Evolutionary conservation across 2,888 invertebrate species (phyloP).

Genomic region (Chrysotoxum bicinctum): DNA sequence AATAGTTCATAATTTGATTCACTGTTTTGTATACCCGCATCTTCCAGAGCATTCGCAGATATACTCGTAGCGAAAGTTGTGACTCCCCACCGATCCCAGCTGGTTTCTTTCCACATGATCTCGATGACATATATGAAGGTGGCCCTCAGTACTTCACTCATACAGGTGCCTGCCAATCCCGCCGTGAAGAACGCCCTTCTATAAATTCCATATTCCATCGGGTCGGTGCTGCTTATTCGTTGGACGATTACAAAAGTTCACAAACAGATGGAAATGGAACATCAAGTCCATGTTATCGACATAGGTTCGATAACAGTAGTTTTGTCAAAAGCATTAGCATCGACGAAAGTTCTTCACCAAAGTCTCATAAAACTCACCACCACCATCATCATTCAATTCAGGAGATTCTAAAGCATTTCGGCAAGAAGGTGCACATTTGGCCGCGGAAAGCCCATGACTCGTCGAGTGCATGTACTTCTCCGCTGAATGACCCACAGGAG

Average conservation of each 20-base stretch:
- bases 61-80: slow-evolving; percentile 75
- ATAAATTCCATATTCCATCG: slow-evolving; percentile 81
- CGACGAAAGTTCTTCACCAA: slow-evolving; percentile 75
- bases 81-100: slow-evolving; percentile 78
- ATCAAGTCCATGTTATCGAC: slow-evolving; percentile 71
- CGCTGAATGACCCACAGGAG: slow-evolving; percentile 83
- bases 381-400: slow-evolving; percentile 86
- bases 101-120: slow-evolving; percentile 81
- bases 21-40: not conserved
- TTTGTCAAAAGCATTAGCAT: slow-evolving; percentile 79
- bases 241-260: slow-evolving; percentile 78
- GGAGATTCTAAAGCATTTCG: slow-evolving; percentile 89
- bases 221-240: slow-evolving; percentile 78
- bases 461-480: slow-evolving; percentile 82
- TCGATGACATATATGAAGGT: slow-evolving; percentile 81
- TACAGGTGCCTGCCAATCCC: slow-evolving; percentile 77
- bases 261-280: slow-evolving; percentile 46
- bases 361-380: slow-evolving; percentile 76
- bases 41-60: slow-evolving; percentile 78
- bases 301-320: slow-evolving; percentile 80
- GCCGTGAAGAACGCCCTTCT: slow-evolving; percentile 78
- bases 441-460: slow-evolving; percentile 84
- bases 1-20: not conserved
- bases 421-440: slow-evolving; percentile 89
- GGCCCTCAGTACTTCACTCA: slow-evolving; percentile 82